Base-by-base conservation (phyloP, 2,113 vertebrate genomes). In the Xyrauchen texanus region DNA sequence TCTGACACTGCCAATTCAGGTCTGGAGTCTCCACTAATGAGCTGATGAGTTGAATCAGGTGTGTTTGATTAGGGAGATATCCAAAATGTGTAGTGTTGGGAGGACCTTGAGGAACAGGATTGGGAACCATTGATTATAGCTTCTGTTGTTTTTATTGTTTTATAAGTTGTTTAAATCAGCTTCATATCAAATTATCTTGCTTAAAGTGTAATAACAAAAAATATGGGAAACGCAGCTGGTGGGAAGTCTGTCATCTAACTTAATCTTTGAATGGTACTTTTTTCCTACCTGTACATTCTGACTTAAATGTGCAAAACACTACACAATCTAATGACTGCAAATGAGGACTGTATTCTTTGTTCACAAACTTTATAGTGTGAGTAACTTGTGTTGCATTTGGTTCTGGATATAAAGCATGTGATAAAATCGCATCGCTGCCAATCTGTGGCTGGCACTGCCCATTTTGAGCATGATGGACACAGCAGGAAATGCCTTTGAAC, bases 251-350 rank as follows among this genome's bases (percentile, higher is more conserved):
- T 47, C 21, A n/a, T 9, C 13, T 34, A 34, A 34, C 21, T 15
- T 52, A 34, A 12, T 52, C 53, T 70, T 8, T 44, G 16, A 42
- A 51, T 60, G 79, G 82, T 84, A 84, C 75, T 65, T 47, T 63
- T 79, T 58, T 64, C 46, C 16, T 68, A 34, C 11, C 16, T 76
- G 55, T 62, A 45, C 73, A 34, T 75, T 71, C 68, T 66, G 63
- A 78, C 57, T 81, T 9, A 46, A 75, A 76, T 42, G 46, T 76
- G 55, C 61, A 71, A 84, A 64, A 65, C 55, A 80, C 68, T 57
- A 55, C 60, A 62, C 12, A 44, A 55, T 71, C 45, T 15, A 34
- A 34, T 34, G 21, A 34, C 21, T 34, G 21, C 21, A 34, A 34
- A 34, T 34, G 21, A 34, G 21, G 21, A 34, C 21, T 34, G 21